phyloP scores from a whole-genome alignment of 2,888 invertebrate species.

The Meghimatium bilineatum region DNA sequence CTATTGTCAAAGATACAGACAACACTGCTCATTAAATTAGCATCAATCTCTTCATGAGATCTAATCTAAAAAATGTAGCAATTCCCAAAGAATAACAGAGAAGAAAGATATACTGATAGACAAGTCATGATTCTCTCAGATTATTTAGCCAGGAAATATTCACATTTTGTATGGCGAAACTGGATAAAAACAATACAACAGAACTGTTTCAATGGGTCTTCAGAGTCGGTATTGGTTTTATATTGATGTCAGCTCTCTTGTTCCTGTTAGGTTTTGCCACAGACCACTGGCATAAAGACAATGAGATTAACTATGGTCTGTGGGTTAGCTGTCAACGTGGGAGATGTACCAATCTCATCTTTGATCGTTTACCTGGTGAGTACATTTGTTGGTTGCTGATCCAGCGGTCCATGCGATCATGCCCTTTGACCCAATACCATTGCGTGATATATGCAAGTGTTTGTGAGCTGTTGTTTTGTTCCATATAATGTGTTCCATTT shows the following conservation, averaged over 20 bases:
- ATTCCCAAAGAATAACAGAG: background rate
- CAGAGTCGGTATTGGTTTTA: constrained; percentile 19
- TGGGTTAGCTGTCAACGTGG: constrained; percentile 31
- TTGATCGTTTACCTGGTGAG: constrained; percentile 25
- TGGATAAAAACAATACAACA: background rate
- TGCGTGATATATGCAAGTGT: no score
- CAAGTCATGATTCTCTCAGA: background rate
- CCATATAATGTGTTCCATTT: no score
- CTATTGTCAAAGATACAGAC: no score
- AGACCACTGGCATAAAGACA: constrained; percentile 30
- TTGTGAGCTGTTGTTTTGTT: no score
- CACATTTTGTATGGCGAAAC: background rate
- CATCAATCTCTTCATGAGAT: no score
- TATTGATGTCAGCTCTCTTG: constrained; percentile 25
- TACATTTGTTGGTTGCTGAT: no score
- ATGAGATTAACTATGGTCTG: constrained; percentile 13
- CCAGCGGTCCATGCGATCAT: no score
- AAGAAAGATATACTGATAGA: background rate
- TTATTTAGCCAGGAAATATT: background rate
- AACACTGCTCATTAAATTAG: no score
- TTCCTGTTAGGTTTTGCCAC: constrained; percentile 40
- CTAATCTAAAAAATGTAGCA: no score
- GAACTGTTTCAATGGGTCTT: constrained; percentile 39
- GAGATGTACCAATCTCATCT: background rate
- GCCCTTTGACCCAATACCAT: no score